Evolutionary conservation across 2,113 vertebrate species (phyloP).

Genomic region (Myrmophylax atrothorax): DNA sequence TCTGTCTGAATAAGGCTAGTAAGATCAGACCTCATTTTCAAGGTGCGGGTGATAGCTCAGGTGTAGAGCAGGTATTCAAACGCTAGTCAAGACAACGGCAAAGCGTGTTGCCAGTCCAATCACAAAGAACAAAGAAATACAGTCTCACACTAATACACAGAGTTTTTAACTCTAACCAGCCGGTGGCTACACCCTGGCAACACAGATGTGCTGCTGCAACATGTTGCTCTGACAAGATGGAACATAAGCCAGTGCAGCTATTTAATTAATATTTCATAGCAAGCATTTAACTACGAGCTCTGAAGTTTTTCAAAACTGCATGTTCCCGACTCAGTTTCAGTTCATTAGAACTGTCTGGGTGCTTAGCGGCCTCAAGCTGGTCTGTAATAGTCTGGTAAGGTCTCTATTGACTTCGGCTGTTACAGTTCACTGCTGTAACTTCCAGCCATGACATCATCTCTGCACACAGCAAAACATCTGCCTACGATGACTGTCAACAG

Average conservation of each 20-base stretch:
- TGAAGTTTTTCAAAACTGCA: not conserved
- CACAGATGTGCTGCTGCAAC: not conserved
- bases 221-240: not conserved
- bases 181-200: not conserved
- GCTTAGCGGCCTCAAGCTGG: not conserved
- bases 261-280: constrained; percentile 44
- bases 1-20: not conserved
- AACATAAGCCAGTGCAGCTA: not conserved
- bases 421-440: not conserved
- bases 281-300: not conserved
- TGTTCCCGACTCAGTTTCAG: not conserved
- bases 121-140: not conserved
- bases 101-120: not conserved
- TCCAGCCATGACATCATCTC: constrained; percentile 11
- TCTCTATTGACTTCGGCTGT: not conserved
- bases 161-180: not conserved
- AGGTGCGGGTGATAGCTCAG: not conserved
- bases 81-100: not conserved
- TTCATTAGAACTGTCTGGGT: constrained; percentile 30
- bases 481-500: not conserved
- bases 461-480: not conserved
- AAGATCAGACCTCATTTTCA: not conserved
- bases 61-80: not conserved
- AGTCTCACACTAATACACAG: not conserved
- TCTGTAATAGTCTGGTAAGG: constrained; percentile 24